These are phyloP conservation scores for Oryctolagus cuniculus DNA, from an alignment of 2,113 vertebrate species.

Conservation along the genomic window mOryCun1.1 NC_091447.1:9171001-9171500, in stretches of 20 bases:
- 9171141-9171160: constrained; percentile 80
- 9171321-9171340: constrained; percentile 80
- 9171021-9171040: constrained; percentile 34
- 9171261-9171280: constrained; percentile 72
- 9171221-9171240: constrained; percentile 69
- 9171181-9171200: constrained; percentile 53
- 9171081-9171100: constrained; percentile 54
- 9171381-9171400: constrained; percentile 79
- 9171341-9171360: constrained; percentile 59
- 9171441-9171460: not conserved
- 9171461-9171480: not conserved
- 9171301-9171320: constrained; percentile 64
- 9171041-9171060: constrained; percentile 62
- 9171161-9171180: constrained; percentile 48
- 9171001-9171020: constrained; percentile 42
- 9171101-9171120: constrained; percentile 65
- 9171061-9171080: constrained; percentile 33
- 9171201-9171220: constrained; percentile 76
- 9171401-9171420: constrained; percentile 68
- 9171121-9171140: constrained; percentile 67
- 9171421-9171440: not conserved
- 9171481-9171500: constrained; percentile 29
- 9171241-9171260: constrained; percentile 69
- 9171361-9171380: constrained; percentile 56
- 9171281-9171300: not conserved